Evolutionary conservation across 1,140 invertebrate genomes (phyloP).

Genomic region (Solenopsis fugax): DNA sequence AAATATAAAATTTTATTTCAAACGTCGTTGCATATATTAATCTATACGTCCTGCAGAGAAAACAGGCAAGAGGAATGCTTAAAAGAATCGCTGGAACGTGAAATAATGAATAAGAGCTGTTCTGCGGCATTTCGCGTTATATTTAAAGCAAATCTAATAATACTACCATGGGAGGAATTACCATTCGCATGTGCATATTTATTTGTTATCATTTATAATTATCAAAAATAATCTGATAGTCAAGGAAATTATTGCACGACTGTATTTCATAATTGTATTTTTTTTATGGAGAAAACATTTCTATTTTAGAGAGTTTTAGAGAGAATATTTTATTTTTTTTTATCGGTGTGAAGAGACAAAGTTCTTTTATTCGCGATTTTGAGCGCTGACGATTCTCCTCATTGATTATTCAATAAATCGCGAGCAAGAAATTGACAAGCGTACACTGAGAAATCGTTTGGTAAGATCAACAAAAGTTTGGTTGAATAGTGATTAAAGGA

Average conservation of each 20-base stretch:
- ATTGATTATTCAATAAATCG: constrained; percentile 22
- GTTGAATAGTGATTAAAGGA: too few relatives aligned
- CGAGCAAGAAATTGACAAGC: background rate
- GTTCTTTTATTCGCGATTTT: background rate
- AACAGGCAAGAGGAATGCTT: background rate
- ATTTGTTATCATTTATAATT: background rate
- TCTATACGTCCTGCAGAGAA: background rate
- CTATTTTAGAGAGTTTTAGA: background rate
- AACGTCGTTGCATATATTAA: constrained; percentile 6
- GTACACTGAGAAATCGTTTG: too few relatives aligned
- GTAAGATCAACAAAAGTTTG: too few relatives aligned
- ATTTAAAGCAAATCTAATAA: constrained; percentile 4
- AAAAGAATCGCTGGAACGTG: constrained; percentile 19
- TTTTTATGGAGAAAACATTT: background rate
- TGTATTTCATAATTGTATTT: background rate
- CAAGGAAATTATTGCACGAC: background rate
- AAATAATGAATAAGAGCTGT: constrained; percentile 31
- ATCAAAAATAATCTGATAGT: background rate
- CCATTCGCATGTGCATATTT: background rate
- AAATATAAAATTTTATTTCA: constrained; percentile 40
- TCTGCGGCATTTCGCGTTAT: background rate
- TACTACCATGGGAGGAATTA: background rate
- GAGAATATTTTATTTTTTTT: background rate
- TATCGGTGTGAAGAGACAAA: background rate
- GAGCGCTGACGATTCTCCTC: background rate